Conservation (phyloP, 1,140 invertebrate species). For the Maconellicoccus hirsutus region DNA sequence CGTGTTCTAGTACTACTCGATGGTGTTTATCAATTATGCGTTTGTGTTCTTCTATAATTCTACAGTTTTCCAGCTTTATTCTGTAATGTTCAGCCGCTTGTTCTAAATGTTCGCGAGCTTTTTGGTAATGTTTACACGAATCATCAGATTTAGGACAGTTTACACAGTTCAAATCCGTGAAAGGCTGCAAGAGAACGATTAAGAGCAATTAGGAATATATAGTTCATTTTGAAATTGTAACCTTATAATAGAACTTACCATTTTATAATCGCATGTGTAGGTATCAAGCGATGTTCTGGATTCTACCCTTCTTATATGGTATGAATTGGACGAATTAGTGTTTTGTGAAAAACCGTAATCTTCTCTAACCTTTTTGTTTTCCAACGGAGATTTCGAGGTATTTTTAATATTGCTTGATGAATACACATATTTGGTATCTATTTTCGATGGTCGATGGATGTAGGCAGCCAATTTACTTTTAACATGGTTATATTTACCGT, state of each 20-base stretch:
- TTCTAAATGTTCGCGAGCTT: constrained; percentile 11
- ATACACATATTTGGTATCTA: not conserved
- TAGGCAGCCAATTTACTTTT: constrained; percentile 1
- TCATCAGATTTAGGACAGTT: not conserved
- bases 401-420: not conserved
- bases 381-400: not conserved
- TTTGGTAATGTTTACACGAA: not conserved
- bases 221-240: not conserved
- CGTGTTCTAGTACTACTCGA: not conserved
- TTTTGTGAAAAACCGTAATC: not conserved
- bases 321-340: not conserved
- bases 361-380: not conserved
- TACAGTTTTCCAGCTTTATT: not conserved
- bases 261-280: constrained; percentile 6
- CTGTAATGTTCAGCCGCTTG: not conserved
- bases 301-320: not conserved
- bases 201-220: not conserved
- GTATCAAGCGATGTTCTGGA: constrained; percentile 7
- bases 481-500: not conserved
- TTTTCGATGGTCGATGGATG: constrained; percentile 3
- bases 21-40: constrained; percentile 1
- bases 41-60: not conserved
- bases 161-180: not conserved
- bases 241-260: constrained; percentile 4
- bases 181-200: not conserved